Conservation (phyloP, 1,140 invertebrate species). For the Drosophila pseudoananassae region DNA sequence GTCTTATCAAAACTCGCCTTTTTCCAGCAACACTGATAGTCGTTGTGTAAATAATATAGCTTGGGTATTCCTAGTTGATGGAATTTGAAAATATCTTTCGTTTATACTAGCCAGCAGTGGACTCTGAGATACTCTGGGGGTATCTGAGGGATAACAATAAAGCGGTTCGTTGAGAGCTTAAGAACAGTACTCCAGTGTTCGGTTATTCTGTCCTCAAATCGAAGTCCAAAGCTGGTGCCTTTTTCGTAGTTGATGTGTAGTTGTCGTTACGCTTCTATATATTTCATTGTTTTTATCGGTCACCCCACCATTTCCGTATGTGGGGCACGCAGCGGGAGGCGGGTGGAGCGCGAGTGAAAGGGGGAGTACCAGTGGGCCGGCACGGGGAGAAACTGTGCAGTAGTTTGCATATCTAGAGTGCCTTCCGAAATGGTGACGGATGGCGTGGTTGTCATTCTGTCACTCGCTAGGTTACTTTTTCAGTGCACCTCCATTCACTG, state of each 20-base stretch:
- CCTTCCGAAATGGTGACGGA: no score
- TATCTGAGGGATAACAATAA: no score
- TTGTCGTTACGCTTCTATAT: conserved; percentile 16
- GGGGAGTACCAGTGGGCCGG: conserved; percentile 30
- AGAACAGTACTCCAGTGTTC: no score
- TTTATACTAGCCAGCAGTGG: no score
- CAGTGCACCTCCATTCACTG: neutral
- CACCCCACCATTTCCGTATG: conserved; percentile 38
- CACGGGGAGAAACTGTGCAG: conserved; percentile 5
- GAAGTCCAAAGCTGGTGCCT: neutral
- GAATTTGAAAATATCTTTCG: no score
- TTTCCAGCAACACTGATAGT: neutral
- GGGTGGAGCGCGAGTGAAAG: conserved; percentile 15
- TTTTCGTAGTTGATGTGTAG: neutral
- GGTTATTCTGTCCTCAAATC: neutral
- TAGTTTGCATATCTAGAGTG: no score
- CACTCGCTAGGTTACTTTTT: neutral
- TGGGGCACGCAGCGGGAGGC: conserved; percentile 29
- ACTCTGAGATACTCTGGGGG: no score
- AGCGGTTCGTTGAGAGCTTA: no score
- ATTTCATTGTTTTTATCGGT: conserved; percentile 55
- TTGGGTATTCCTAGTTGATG: no score
- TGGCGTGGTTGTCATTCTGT: no score
- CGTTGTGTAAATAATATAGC: no score
- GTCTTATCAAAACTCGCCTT: neutral